phyloP scores from a whole-genome alignment of 2,113 vertebrate species.

The Alethe castanea region DNA sequence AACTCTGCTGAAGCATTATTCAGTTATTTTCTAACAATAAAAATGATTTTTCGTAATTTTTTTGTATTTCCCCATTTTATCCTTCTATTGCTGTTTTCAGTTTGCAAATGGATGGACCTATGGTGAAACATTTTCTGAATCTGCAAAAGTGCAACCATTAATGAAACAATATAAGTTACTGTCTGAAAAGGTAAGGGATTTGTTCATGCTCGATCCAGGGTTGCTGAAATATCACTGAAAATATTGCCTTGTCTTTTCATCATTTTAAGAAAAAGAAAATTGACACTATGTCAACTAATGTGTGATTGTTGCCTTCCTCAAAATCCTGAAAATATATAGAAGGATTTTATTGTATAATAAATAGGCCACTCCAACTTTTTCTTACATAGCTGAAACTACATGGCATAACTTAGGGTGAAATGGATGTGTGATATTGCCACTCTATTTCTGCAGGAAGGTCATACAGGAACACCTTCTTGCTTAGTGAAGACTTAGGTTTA shows the following conservation, averaged over 20 bases:
- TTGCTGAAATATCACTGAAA: background rate
- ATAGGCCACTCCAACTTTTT: background rate
- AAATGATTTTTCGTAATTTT: background rate
- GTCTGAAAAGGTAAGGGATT: conserved; percentile 86
- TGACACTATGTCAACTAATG: background rate
- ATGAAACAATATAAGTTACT: conserved; percentile 92
- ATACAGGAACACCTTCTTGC: background rate
- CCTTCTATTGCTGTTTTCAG: conserved; percentile 62
- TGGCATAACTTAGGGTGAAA: background rate
- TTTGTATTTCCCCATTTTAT: background rate
- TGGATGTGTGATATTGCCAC: background rate
- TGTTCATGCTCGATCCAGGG: background rate
- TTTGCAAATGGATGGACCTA: conserved; percentile 91
- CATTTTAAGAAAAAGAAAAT: background rate
- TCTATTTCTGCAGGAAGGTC: background rate
- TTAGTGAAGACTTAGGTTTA: background rate
- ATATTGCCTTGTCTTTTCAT: background rate
- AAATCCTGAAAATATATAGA: background rate
- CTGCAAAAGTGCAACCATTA: conserved; percentile 86
- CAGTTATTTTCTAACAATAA: background rate
- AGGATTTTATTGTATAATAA: background rate
- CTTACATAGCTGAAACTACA: background rate
- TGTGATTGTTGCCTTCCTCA: background rate
- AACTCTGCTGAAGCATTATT: background rate
- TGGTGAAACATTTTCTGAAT: conserved; percentile 87